These are phyloP conservation scores for Chaetoderma sp. DNA, from an alignment of 2,888 invertebrate genomes.

Conservation along the genomic window DNA sequence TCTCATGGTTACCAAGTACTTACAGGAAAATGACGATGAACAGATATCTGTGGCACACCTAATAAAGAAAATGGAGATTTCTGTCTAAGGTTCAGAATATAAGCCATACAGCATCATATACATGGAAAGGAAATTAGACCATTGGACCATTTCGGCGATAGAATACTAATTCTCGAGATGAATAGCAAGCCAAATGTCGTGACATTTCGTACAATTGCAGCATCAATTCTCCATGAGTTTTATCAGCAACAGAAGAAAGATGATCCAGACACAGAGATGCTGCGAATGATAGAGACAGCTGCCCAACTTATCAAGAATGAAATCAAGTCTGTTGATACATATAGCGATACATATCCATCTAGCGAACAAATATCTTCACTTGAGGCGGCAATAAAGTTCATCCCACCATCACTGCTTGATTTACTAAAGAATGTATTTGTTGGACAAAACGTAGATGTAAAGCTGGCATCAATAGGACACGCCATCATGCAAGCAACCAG, in stretches of 20 bases:
- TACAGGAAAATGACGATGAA: constrained; percentile 33
- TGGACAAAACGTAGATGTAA: constrained; percentile 17
- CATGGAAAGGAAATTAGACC: constrained; percentile 22
- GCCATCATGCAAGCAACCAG: constrained; percentile 32
- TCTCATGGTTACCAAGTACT: constrained; percentile 3
- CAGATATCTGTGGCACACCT: constrained; percentile 31
- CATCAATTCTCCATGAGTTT: constrained; percentile 14
- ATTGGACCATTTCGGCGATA: constrained; percentile 27
- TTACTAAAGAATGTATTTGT: constrained; percentile 25
- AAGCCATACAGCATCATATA: constrained; percentile 21
- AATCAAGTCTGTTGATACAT: constrained; percentile 14
- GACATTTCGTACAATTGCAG: constrained; percentile 25
- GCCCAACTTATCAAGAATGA: constrained; percentile 35
- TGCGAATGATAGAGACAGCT: constrained; percentile 27
- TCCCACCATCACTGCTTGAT: constrained; percentile 26
- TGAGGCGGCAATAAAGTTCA: constrained; percentile 4
- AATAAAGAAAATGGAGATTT: constrained; percentile 30
- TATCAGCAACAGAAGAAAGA: background rate
- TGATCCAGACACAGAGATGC: constrained; percentile 12
- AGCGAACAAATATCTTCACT: constrained; percentile 17
- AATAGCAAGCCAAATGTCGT: constrained; percentile 29
- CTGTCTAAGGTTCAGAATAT: background rate
- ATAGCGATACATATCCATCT: constrained; percentile 25
- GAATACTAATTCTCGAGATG: constrained; percentile 25
- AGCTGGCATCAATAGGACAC: constrained; percentile 35